phyloP scores from a whole-genome alignment of 2,113 vertebrate genomes.

The Solenodon paradoxus region DNA sequence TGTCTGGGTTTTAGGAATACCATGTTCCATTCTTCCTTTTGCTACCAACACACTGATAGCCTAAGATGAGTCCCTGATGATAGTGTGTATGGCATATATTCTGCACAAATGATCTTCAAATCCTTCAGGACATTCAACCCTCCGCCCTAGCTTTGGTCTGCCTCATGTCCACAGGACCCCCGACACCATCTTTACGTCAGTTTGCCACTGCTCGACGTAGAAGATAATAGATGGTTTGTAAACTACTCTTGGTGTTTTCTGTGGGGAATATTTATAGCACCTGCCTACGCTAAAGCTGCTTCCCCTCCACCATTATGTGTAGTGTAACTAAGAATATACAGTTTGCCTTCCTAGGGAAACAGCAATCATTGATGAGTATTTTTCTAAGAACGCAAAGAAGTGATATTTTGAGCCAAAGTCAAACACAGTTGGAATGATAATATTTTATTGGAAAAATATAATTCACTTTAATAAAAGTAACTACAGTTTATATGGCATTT shows the following conservation, averaged over 20 bases:
- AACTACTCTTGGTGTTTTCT: neutral
- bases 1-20: neutral
- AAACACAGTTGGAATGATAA: neutral
- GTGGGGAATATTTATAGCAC: neutral
- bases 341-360: neutral
- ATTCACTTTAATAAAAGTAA: neutral
- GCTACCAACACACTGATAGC: neutral
- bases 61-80: neutral
- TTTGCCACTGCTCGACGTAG: neutral
- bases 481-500: neutral
- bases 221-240: neutral
- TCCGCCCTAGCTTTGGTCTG: neutral
- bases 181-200: neutral
- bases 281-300: neutral
- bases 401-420: neutral
- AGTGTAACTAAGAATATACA: neutral
- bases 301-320: accelerated
- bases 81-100: accelerated
- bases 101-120: neutral
- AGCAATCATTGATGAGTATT: neutral
- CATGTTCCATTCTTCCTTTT: neutral
- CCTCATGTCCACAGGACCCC: accelerated
- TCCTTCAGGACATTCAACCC: too few species aligned
- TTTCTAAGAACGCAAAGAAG: neutral
- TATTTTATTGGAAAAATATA: neutral